phyloP scores from a whole-genome alignment of 2,113 vertebrate species.

The Colistium nudipinnis region DNA sequence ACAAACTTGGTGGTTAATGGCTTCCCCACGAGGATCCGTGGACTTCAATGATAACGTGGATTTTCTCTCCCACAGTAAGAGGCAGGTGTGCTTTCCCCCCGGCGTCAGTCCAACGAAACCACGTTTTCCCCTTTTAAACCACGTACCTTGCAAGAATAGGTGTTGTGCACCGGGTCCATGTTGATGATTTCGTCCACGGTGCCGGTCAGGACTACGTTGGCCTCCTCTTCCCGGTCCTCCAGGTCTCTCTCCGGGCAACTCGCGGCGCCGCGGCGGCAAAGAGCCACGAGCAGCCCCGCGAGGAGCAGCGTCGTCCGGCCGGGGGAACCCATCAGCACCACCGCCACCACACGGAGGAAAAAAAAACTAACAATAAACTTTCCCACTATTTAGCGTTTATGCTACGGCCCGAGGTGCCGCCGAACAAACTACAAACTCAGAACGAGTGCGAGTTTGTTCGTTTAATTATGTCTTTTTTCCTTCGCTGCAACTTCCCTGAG shows the following conservation, averaged over 20 bases:
- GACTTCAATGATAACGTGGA: neutral
- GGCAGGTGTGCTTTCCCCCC: conserved; percentile 54
- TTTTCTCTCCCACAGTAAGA: neutral
- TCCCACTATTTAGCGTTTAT: conserved; percentile 4
- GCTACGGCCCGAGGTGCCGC: neutral
- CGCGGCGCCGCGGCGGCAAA: conserved; percentile 74
- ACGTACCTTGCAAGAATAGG: conserved; percentile 96
- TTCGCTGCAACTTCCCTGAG: conserved; percentile 65
- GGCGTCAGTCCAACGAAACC: neutral
- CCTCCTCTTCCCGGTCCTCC: conserved; percentile 90
- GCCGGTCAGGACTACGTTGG: conserved; percentile 94
- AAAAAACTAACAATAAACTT: conserved; percentile 61
- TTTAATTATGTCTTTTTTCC: too few relatives aligned
- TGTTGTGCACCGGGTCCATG: conserved; percentile 95
- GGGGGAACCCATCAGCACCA: conserved; percentile 67
- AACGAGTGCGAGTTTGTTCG: conserved; percentile 20
- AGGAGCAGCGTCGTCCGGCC: conserved; percentile 75
- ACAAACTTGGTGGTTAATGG: conserved; percentile 14
- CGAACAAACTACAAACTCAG: conserved; percentile 34
- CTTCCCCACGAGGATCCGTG: conserved; percentile 13
- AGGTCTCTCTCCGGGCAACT: conserved; percentile 90
- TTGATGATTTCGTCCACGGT: conserved; percentile 98
- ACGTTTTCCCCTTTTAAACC: too few relatives aligned
- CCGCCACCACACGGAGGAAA: conserved; percentile 48
- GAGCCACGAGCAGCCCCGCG: conserved; percentile 67